Percentiles rank a stretch among this genome's conserved stretches.
phyloP scores from a whole-genome alignment of 2,888 invertebrate species.

The Nemotelus nigrinus region DNA sequence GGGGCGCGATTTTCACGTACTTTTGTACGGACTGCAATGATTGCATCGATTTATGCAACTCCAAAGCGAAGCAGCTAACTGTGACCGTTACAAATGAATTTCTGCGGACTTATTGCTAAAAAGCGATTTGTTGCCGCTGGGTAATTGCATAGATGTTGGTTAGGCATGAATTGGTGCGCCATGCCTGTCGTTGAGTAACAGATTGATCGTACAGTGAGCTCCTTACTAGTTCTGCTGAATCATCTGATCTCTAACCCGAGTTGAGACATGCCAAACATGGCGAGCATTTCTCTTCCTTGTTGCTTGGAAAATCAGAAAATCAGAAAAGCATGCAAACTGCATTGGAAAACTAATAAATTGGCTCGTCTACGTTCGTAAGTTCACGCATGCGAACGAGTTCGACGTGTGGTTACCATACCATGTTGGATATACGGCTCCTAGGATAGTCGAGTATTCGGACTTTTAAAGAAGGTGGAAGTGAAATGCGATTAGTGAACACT shows the following conservation, averaged over 20 bases:
- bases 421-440: background rate
- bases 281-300: conserved; percentile 49
- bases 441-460: too few species aligned
- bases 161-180: background rate
- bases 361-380: background rate
- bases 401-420: conserved; percentile 17
- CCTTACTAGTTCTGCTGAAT: conserved; percentile 22
- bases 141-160: conserved; percentile 22
- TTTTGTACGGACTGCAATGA: too few species aligned
- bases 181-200: conserved; percentile 27
- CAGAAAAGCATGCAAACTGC: conserved; percentile 11
- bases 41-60: too few species aligned
- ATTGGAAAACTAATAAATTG: conserved; percentile 19
- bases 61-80: background rate
- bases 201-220: conserved; percentile 8
- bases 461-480: conserved; percentile 23
- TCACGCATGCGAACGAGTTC: background rate
- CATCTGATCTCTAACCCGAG: conserved; percentile 43
- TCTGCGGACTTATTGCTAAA: conserved; percentile 17
- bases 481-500: background rate
- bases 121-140: conserved; percentile 34
- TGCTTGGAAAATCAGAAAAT: conserved; percentile 24
- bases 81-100: conserved; percentile 26
- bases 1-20: too few species aligned
- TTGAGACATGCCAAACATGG: conserved; percentile 44